Conservation (phyloP, 2,113 vertebrate genomes). For the Chrysochloris asiatica region DNA sequence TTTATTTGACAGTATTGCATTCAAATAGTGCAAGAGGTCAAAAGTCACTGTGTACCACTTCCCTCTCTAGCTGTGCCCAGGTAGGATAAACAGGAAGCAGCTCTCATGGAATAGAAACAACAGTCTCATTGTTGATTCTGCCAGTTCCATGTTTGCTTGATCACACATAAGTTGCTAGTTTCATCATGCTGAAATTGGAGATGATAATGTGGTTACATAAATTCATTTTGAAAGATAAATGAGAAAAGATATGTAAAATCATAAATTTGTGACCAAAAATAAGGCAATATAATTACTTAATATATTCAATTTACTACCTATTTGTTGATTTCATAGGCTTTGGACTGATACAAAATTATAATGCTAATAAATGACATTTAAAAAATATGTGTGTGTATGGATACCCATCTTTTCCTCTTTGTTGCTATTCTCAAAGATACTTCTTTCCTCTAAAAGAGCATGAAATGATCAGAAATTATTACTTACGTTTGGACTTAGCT, state of each 20-base stretch:
- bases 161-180: not conserved
- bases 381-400: not conserved
- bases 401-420: not conserved
- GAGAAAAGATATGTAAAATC: not conserved
- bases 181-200: not conserved
- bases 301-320: not conserved
- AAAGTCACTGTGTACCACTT: not conserved
- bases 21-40: not conserved
- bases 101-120: not conserved
- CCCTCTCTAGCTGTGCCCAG: not conserved
- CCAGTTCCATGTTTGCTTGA: not conserved
- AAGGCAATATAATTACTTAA: not conserved
- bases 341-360: not conserved
- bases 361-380: not conserved
- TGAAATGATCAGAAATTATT: not conserved
- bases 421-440: not conserved
- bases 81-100: not conserved
- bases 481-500: conserved; percentile 9
- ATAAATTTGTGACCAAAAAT: not conserved
- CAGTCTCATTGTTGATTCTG: not conserved
- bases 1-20: not conserved
- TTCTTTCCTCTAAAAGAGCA: not conserved
- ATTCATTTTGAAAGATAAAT: not conserved
- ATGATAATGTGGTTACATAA: not conserved
- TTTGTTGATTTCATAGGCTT: not conserved